Conservation (phyloP, 1,140 invertebrate genomes). For the Drosophila neocordata region DNA sequence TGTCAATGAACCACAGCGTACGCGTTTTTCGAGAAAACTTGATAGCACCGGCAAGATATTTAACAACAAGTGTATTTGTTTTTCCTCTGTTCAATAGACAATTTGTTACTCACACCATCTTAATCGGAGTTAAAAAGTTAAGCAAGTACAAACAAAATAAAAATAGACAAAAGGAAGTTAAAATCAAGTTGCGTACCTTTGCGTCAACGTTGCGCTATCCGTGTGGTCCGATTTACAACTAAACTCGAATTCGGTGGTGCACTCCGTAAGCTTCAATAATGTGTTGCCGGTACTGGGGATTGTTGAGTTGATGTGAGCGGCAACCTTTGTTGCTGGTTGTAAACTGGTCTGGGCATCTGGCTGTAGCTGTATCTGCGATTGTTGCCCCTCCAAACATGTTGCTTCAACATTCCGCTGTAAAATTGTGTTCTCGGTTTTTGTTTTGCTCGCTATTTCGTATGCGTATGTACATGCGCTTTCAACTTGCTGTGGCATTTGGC, state of each 20-base stretch:
- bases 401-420: slow-evolving; percentile 44
- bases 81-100: neutral
- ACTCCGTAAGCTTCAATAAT: slow-evolving; percentile 18
- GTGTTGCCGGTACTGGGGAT: slow-evolving; percentile 39
- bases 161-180: neutral
- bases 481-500: neutral
- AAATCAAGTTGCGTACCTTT: slow-evolving; percentile 73
- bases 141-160: slow-evolving; percentile 7
- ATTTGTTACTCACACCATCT: neutral
- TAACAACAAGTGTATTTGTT: slow-evolving; percentile 3
- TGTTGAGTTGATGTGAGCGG: slow-evolving; percentile 27
- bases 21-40: neutral
- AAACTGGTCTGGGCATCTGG: slow-evolving; percentile 25
- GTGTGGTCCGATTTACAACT: slow-evolving; percentile 80
- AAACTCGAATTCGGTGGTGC: slow-evolving; percentile 44
- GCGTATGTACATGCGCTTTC: slow-evolving; percentile 14
- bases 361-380: neutral
- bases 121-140: neutral
- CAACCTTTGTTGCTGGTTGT: slow-evolving; percentile 45
- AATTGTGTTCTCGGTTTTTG: slow-evolving; percentile 48
- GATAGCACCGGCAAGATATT: neutral
- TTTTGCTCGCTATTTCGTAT: slow-evolving; percentile 61
- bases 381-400: slow-evolving; percentile 62
- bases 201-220: slow-evolving; percentile 67
- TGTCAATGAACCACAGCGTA: neutral